A percentile compares a stretch with the other conserved stretches of the same genome.
phyloP scores from a whole-genome alignment of 2,797 vertebrate species.

The Bovichtus diacanthus region DNA sequence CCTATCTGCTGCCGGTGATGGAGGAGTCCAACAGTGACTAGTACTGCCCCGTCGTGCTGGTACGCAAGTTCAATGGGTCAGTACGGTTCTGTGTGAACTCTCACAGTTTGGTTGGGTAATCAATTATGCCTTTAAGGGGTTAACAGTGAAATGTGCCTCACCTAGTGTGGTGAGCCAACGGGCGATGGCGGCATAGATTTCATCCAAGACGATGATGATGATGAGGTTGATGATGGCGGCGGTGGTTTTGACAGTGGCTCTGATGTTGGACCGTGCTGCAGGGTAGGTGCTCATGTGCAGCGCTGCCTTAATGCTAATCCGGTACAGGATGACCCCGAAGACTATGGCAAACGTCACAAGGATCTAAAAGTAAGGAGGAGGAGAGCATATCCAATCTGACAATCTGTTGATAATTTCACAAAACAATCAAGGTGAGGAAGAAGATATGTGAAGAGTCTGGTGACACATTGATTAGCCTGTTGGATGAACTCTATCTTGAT shows the following conservation, averaged over 20 bases:
- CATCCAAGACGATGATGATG: constrained; percentile 96
- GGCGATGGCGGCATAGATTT: constrained; percentile 92
- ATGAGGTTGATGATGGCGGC: constrained; percentile 97
- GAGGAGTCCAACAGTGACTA: no score
- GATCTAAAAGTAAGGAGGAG: constrained; percentile 80
- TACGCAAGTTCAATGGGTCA: no score
- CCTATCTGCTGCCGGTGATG: no score
- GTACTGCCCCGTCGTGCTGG: no score
- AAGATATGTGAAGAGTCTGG: not conserved
- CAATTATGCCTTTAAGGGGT: not conserved
- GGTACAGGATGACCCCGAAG: constrained; percentile 95
- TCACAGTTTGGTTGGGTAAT: not conserved
- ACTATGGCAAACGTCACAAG: constrained; percentile 92
- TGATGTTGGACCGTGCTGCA: constrained; percentile 88
- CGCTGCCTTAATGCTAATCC: constrained; percentile 93
- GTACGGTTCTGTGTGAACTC: no score
- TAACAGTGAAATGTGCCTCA: constrained; percentile 59
- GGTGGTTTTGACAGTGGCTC: constrained; percentile 95
- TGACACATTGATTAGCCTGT: not conserved
- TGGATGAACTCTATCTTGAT: not conserved
- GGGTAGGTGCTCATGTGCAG: constrained; percentile 91
- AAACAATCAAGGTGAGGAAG: not conserved
- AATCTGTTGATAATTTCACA: not conserved
- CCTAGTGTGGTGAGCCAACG: constrained; percentile 93
- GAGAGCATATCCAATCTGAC: not conserved